Conservation (phyloP, 1,140 invertebrate species). For the Nebria ingens region DNA sequence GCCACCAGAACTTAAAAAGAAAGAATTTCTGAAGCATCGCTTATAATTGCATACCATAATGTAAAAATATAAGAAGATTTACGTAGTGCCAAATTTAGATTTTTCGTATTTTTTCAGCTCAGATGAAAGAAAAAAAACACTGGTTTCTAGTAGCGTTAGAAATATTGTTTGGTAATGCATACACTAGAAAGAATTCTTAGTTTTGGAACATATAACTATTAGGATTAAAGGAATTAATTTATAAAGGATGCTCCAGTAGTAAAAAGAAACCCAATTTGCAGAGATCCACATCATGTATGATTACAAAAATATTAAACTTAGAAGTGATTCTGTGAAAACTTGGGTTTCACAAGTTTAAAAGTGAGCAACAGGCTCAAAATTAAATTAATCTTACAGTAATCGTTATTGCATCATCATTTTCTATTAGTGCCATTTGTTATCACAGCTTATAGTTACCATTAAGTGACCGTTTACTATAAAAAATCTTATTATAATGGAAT, state of each 20-base stretch:
- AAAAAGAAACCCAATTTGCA: background rate
- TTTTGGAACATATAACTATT: background rate
- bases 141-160: too few relatives aligned
- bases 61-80: too few relatives aligned
- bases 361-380: background rate
- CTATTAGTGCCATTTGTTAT: constrained; percentile 8
- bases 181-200: too few relatives aligned
- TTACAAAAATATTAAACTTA: too few relatives aligned
- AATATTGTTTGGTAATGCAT: too few relatives aligned
- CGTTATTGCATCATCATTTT: background rate
- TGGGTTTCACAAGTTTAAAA: background rate
- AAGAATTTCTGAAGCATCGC: too few relatives aligned
- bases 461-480: background rate
- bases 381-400: background rate
- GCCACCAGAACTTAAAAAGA: background rate
- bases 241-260: background rate
- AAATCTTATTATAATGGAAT: background rate
- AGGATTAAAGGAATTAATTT: background rate
- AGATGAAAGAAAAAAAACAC: too few relatives aligned
- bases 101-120: too few relatives aligned
- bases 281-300: background rate
- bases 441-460: background rate
- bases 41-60: too few relatives aligned
- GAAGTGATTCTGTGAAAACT: background rate
- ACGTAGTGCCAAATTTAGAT: too few relatives aligned